Base-by-base conservation (phyloP, 2,888 invertebrate species). In the Euzetes globulus region DNA sequence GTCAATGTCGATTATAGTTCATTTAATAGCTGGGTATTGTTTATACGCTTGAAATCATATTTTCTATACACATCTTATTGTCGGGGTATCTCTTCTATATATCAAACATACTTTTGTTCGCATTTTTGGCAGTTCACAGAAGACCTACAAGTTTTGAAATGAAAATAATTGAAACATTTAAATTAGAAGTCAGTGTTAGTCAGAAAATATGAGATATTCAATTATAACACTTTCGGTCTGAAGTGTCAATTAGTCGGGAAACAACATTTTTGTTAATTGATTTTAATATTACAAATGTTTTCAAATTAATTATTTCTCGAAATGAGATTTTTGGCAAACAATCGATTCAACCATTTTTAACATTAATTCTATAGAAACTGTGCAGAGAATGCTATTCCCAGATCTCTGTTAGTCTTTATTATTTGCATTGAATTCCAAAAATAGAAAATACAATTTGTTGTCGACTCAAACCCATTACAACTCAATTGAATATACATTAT, bases 61-160 rank as follows among this genome's bases (percentile, higher is more conserved):
- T n/a, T n/a, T n/a, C n/a, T n/a, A n/a, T n/a, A n/a, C n/a, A n/a
- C n/a, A n/a, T n/a, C n/a, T n/a, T n/a, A n/a, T n/a, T n/a, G n/a
- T n/a, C n/a, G n/a, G n/a, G n/a, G n/a, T n/a, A n/a, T n/a, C n/a
- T n/a, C n/a, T n/a, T n/a, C n/a, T n/a, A n/a, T n/a, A n/a, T n/a
- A n/a, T n/a, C 41, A 41, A 13, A 41, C 80, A 82, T 80, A 88
- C 88, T 88, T 87, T 80, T 89, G 84, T 82, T 87, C 88, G 15
- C 13, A 79, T 73, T 33, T 78, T 76, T 11, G 90, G 90, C 77
- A 90, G 84, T 82, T 90, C 88, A 82, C 89, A 89, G 77, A 78
- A 81, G 13, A 76, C 70, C 70, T 70, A 47, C 41, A 41, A 41
- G 13, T 41, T 41, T 41, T 41, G 41, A 41, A 41, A 13, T 41